These are phyloP conservation scores for Azemiops feae DNA, from an alignment of 2,113 vertebrate species.

Conservation along the genomic window DNA sequence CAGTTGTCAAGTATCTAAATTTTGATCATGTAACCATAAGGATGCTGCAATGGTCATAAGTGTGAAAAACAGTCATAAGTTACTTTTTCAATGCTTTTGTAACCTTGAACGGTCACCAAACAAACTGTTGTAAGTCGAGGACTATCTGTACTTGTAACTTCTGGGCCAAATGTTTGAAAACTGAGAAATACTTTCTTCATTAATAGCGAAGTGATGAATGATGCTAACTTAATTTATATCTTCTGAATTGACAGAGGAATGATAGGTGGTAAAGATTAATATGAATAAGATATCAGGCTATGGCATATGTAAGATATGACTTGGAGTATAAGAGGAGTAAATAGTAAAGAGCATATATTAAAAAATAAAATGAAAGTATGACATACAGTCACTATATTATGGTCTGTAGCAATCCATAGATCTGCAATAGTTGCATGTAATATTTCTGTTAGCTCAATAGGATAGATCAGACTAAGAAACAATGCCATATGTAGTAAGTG, in stretches of 20 bases:
- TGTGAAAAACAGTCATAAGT: no score
- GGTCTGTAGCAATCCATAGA: neutral
- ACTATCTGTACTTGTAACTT: no score
- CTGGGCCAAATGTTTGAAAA: neutral
- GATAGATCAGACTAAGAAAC: neutral
- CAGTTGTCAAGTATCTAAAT: no score
- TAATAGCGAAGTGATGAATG: neutral
- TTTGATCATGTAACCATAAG: no score
- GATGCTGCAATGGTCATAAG: no score
- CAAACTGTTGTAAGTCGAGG: no score
- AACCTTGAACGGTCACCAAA: no score
- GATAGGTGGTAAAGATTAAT: neutral
- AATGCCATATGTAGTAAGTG: neutral
- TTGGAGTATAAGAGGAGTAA: neutral
- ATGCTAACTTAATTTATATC: neutral
- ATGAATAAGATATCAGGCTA: neutral
- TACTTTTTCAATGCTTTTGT: no score
- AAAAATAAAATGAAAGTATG: neutral
- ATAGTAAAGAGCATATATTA: neutral
- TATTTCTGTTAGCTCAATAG: neutral
- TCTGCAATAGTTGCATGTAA: neutral
- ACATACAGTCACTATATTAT: neutral
- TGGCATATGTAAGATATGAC: neutral
- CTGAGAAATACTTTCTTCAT: neutral
- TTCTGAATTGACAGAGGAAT: neutral